These are phyloP conservation scores for Pterois miles DNA, from an alignment of 2,797 vertebrate species.

Conservation along the genomic window DNA sequence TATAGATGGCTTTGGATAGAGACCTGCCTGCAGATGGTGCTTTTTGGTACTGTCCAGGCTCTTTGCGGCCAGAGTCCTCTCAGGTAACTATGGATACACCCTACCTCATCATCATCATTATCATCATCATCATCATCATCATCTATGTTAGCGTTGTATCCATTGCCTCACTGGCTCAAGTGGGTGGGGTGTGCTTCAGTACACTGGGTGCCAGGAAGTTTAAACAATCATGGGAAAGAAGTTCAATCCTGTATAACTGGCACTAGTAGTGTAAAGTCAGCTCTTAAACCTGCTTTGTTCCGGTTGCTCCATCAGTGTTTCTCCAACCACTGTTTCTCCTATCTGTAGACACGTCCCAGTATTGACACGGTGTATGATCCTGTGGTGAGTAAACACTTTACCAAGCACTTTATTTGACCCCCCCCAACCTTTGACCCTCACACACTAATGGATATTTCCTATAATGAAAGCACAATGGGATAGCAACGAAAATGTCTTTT, in stretches of 20 bases:
- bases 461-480: background rate
- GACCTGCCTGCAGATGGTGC: conserved; percentile 63
- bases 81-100: conserved; percentile 66
- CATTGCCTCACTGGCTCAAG: background rate
- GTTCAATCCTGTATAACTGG: background rate
- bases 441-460: background rate
- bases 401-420: background rate
- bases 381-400: conserved; percentile 71
- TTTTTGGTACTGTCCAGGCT: conserved; percentile 49
- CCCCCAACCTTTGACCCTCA: conserved; percentile 25
- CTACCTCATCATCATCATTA: background rate
- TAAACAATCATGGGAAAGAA: conserved; percentile 26
- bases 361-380: conserved; percentile 67
- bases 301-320: background rate
- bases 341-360: conserved; percentile 66
- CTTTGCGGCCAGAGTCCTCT: conserved; percentile 46
- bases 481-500: background rate
- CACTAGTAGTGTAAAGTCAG: background rate
- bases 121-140: background rate
- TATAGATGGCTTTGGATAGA: conserved; percentile 64
- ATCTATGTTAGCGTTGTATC: background rate
- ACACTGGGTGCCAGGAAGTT: conserved; percentile 15
- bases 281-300: background rate
- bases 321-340: background rate
- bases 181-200: background rate